Base-by-base conservation (phyloP, 1,140 invertebrate genomes). In the Papilio dardanus region DNA sequence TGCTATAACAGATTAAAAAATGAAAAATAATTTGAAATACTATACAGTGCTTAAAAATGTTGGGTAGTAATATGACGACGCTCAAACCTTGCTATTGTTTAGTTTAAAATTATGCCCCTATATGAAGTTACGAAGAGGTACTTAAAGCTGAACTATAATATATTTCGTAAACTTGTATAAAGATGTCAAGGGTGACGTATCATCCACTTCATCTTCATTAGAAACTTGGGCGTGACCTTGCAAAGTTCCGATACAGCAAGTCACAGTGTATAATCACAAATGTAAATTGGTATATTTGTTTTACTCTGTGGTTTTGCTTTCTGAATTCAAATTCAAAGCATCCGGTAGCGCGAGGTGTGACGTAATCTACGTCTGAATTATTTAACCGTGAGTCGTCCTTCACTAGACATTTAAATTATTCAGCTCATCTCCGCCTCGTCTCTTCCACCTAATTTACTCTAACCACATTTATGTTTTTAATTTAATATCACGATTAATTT, bases 341-440 rank as follows among this genome's bases (percentile, higher is more conserved):
- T 58, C 21, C 54, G 21, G 54, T 28, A 58, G 54, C 54, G 54
- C 54, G 54, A 28, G 54, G 54, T 58, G 54, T 58, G 54, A 58
- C 54, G 21, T 58, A 58, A 58, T 58, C 54, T 58, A 24, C 54
- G 54, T 58, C 54, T 58, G 54, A 58, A 58, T 58, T 58, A 58
- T 58, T 58, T 58, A 58, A 58, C 21, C 54, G 54, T 28, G 24
- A 58, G 21, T 28, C 54, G 21, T 58, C 54, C 54, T 58, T 58
- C 54, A 58, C 54, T 58, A 58, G 54, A 58, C 54, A 58, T 58
- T 58, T 58, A 58, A 58, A 58, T 58, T 58, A 58, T 58, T 58
- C 54, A 10, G 24, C 54, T 58, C 12, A 8, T 58, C 54, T 58
- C 54, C 42, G 16, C n/a, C 54, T 21, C 50, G 50, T 62, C 14